Evolutionary conservation across 2,888 invertebrate species (phyloP).

Genomic region (Noctua fimbriata): DNA sequence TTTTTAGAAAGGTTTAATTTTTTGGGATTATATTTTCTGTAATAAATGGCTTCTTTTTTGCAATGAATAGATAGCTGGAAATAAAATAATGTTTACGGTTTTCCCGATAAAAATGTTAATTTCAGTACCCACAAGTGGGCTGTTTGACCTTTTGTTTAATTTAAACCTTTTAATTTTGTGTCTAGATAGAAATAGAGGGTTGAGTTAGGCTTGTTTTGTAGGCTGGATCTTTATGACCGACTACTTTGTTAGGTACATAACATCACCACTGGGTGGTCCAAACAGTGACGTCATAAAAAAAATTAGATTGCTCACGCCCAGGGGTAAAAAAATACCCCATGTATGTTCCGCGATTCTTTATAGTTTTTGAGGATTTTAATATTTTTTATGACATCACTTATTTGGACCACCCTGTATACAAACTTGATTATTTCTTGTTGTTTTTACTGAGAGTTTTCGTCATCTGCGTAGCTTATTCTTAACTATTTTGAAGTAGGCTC

Average conservation of each 20-base stretch:
- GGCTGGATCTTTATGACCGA: not conserved
- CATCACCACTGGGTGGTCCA: no score
- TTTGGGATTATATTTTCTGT: constrained; percentile 2
- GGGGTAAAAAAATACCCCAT: no score
- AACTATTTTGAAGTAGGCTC: not conserved
- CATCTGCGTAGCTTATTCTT: not conserved
- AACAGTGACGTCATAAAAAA: no score
- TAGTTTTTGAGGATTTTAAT: no score
- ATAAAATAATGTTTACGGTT: constrained; percentile 3
- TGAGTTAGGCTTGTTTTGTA: not conserved
- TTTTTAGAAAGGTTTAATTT: constrained; percentile 1
- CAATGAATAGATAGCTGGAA: constrained; percentile 2
- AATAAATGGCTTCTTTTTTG: constrained; percentile 12
- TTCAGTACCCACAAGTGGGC: constrained; percentile 19
- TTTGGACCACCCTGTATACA: not conserved
- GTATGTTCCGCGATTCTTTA: no score
- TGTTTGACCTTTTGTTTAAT: not conserved
- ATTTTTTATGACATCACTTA: no score
- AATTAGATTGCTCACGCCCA: no score
- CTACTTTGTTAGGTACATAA: no score
- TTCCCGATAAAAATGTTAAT: constrained; percentile 14
- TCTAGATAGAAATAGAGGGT: not conserved
- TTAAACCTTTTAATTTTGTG: not conserved
- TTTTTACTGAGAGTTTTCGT: not conserved
- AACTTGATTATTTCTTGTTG: not conserved